Evolutionary conservation across 2,888 invertebrate genomes (phyloP).

Genomic region (Dendrolimus houi): DNA sequence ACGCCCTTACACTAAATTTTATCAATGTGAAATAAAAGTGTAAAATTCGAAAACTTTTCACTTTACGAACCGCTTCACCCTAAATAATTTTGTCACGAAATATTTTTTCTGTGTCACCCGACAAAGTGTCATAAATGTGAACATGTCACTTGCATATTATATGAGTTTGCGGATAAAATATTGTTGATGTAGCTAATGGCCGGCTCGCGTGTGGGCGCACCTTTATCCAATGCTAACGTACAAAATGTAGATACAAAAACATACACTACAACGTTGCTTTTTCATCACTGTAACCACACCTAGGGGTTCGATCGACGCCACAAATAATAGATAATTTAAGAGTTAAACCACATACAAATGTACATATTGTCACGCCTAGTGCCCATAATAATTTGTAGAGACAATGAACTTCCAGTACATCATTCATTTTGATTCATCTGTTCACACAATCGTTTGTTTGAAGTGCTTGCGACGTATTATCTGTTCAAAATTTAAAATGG

Average conservation of each 20-base stretch:
- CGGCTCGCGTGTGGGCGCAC: conserved; percentile 60
- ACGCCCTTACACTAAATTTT: conserved; percentile 1
- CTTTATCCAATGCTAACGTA: conserved; percentile 26
- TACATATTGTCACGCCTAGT: too few species aligned
- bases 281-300: conserved; percentile 32
- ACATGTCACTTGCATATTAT: conserved; percentile 59
- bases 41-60: conserved; percentile 22
- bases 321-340: too few species aligned
- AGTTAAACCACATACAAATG: too few species aligned
- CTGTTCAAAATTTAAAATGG: too few species aligned
- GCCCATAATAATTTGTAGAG: too few species aligned
- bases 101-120: conserved; percentile 41
- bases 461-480: too few species aligned
- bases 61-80: conserved; percentile 25
- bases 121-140: conserved; percentile 53
- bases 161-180: conserved; percentile 54
- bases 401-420: too few species aligned
- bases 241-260: conserved; percentile 1
- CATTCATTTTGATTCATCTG: too few species aligned
- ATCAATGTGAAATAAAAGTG: conserved; percentile 14
- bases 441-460: too few species aligned
- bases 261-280: conserved; percentile 12
- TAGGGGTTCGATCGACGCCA: conserved; percentile 7
- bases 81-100: conserved; percentile 41
- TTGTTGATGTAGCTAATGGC: conserved; percentile 53